phyloP scores from a whole-genome alignment of 2,113 vertebrate species.

The Brachypodius melanocephalos region DNA sequence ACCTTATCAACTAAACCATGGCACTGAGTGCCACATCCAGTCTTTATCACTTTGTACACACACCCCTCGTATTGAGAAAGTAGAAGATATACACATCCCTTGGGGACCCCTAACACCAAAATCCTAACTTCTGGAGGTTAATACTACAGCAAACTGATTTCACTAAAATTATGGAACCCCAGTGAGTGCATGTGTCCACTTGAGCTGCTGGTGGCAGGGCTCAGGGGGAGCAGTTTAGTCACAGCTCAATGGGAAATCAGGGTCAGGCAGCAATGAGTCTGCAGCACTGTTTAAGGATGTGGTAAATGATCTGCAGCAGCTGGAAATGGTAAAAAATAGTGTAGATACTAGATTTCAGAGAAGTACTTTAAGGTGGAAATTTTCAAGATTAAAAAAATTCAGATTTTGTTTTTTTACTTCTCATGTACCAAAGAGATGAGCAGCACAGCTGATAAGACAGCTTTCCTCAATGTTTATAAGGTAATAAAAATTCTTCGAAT shows the following conservation, averaged over 20 bases:
- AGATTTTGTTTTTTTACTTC: not conserved
- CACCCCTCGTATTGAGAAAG: not conserved
- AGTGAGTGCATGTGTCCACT: not conserved
- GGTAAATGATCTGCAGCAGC: not conserved
- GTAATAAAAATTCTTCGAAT: conserved; percentile 58
- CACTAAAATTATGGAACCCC: not conserved
- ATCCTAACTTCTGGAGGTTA: not conserved
- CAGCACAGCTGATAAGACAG: not conserved
- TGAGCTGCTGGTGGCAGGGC: not conserved
- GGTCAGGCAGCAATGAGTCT: not conserved
- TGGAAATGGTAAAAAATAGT: not conserved
- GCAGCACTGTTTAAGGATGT: not conserved
- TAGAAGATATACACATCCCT: not conserved
- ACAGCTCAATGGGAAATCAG: not conserved
- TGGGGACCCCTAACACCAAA: not conserved
- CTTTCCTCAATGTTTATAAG: conserved; percentile 58
- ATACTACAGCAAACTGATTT: not conserved
- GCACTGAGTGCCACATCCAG: not conserved
- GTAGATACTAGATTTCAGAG: not conserved
- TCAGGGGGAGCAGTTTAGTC: not conserved
- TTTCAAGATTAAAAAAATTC: not conserved
- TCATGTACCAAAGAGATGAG: not conserved
- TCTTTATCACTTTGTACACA: not conserved
- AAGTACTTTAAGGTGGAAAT: not conserved
- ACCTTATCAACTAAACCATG: not conserved